Percentiles rank a stretch among this genome's conserved stretches.
phyloP scores from a whole-genome alignment of 2,888 invertebrate species.

The Leptarthrus brevirostris region DNA sequence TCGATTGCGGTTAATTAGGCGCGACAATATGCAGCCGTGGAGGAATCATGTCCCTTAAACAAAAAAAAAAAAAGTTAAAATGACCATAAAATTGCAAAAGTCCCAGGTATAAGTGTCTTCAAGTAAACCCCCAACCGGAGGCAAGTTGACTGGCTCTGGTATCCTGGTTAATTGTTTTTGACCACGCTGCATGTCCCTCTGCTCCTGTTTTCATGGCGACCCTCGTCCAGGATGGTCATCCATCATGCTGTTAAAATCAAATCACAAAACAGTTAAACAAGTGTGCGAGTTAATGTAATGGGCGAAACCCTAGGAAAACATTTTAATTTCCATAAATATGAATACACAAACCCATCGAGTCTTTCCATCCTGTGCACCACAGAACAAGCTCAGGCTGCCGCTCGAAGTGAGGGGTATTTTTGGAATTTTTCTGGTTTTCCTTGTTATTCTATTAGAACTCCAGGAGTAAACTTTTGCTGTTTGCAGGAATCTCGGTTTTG shows the following conservation, averaged over 20 bases:
- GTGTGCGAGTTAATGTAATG: conserved; percentile 54
- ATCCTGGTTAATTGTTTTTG: conserved; percentile 46
- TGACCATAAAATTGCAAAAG: conserved; percentile 20
- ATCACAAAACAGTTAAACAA: conserved; percentile 59
- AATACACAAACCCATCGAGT: conserved; percentile 39
- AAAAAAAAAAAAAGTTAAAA: neutral
- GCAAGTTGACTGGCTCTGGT: neutral
- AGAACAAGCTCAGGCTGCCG: neutral
- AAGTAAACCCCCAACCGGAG: neutral
- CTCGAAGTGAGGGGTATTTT: neutral
- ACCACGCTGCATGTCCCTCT: conserved; percentile 23
- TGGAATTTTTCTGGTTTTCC: conserved; percentile 4
- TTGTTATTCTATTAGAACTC: neutral
- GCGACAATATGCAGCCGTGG: conserved; percentile 39
- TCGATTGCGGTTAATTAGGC: conserved; percentile 57
- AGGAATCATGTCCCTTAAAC: conserved; percentile 11
- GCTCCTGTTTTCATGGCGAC: conserved; percentile 3
- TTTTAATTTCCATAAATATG: conserved; percentile 55
- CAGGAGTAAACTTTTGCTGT: neutral
- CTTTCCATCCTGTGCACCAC: neutral
- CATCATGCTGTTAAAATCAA: conserved; percentile 59
- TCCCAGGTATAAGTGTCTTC: conserved; percentile 25
- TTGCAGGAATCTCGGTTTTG: neutral
- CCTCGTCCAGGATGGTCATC: conserved; percentile 54
- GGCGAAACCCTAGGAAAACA: conserved; percentile 53